These are phyloP conservation scores for Agrilus cyanescens DNA, from an alignment of 2,888 invertebrate genomes.

Conservation along the genomic window DNA sequence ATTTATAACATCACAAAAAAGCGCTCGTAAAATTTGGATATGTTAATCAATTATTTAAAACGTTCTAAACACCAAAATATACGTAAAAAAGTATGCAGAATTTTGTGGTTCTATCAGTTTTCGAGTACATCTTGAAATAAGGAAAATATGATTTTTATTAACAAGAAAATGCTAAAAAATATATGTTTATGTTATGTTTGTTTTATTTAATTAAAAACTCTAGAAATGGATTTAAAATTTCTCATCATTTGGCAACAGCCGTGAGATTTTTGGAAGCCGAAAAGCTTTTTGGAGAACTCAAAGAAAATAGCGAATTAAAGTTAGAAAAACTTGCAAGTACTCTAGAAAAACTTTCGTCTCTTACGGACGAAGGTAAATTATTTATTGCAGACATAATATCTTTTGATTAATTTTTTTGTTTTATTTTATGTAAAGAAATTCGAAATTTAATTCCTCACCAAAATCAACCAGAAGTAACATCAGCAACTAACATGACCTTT, in stretches of 20 bases:
- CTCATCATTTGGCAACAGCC: conserved; percentile 38
- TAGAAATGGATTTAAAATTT: conserved; percentile 40
- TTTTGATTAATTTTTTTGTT: not conserved
- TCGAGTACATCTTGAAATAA: too few relatives aligned
- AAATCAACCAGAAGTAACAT: conserved; percentile 21
- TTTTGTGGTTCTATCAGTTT: too few relatives aligned
- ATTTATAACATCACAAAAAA: too few relatives aligned
- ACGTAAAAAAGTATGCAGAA: too few relatives aligned
- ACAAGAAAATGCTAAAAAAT: too few relatives aligned
- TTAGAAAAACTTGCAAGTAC: conserved; percentile 42
- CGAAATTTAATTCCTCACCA: conserved; percentile 24
- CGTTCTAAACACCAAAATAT: too few relatives aligned
- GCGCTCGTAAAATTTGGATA: too few relatives aligned
- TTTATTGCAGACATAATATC: not conserved
- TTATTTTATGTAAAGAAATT: not conserved
- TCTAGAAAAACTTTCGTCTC: conserved; percentile 40
- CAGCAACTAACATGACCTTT: conserved; percentile 25
- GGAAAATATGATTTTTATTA: too few relatives aligned
- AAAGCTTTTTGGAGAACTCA: conserved; percentile 34
- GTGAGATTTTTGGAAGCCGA: conserved; percentile 31
- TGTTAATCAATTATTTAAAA: too few relatives aligned
- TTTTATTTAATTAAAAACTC: conserved; percentile 11
- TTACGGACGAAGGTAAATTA: conserved; percentile 30
- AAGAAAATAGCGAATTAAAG: conserved; percentile 36
- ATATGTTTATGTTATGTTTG: too few relatives aligned